A percentile compares a stretch with the other conserved stretches of the same genome.
phyloP scores from a whole-genome alignment of 2,888 invertebrate species.

The Spodoptera picta region DNA sequence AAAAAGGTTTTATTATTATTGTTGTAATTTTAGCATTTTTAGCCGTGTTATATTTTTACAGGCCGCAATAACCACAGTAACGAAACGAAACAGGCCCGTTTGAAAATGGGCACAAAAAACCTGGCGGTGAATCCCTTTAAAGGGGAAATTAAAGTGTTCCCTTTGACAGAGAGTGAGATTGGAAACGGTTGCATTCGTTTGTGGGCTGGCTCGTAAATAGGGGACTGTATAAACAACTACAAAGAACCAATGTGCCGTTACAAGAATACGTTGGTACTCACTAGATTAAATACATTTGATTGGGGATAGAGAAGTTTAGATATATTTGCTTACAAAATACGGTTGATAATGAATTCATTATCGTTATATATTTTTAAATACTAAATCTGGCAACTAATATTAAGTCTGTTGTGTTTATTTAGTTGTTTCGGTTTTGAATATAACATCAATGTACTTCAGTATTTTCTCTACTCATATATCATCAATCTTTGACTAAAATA shows the following conservation, averaged over 20 bases:
- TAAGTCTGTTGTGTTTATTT: no score
- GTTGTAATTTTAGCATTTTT: not conserved
- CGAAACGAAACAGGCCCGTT: slow-evolving; percentile 49
- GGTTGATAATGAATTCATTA: no score
- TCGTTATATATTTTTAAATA: no score
- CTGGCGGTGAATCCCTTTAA: slow-evolving; percentile 58
- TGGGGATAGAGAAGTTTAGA: slow-evolving; percentile 12
- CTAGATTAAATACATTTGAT: slow-evolving; percentile 27
- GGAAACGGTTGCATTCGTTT: slow-evolving; percentile 56
- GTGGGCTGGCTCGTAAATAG: slow-evolving; percentile 38
- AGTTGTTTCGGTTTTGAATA: no score
- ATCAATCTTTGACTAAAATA: no score
- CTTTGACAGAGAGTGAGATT: slow-evolving; percentile 62
- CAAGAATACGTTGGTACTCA: slow-evolving; percentile 23
- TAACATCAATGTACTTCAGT: no score
- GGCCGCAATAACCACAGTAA: slow-evolving; percentile 11
- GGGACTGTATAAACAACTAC: slow-evolving; percentile 42
- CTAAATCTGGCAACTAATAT: no score
- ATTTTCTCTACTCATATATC: no score
- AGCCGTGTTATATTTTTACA: not conserved
- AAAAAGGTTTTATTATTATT: not conserved
- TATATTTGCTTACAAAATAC: no score
- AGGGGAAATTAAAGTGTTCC: slow-evolving; percentile 62
- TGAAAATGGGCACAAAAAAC: slow-evolving; percentile 51
- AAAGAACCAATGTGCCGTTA: slow-evolving; percentile 18